Evolutionary conservation across 2,113 vertebrate genomes (phyloP).

Genomic region (Urocitellus parryii): DNA sequence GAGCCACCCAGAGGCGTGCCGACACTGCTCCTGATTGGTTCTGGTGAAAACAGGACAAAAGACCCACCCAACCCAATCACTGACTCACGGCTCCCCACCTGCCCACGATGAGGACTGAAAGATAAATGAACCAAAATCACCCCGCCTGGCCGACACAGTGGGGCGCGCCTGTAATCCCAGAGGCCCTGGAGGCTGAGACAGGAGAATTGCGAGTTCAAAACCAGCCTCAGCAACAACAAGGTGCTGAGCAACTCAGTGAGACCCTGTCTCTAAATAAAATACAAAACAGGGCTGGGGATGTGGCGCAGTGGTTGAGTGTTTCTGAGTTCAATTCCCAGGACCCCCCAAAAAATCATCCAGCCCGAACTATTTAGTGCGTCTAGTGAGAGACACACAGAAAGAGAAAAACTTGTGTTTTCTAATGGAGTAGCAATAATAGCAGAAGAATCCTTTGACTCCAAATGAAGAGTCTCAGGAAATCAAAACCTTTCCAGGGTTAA

Average conservation of each 20-base stretch:
- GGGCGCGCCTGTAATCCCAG: no score
- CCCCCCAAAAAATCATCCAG: background rate
- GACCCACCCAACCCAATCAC: background rate
- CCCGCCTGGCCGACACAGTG: background rate
- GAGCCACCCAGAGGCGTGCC: background rate
- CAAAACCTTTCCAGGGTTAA: background rate
- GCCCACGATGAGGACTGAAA: background rate
- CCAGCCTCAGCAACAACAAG: no score
- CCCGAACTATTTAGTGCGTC: background rate
- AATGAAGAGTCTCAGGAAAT: background rate
- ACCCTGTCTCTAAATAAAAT: no score
- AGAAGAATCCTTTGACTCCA: background rate
- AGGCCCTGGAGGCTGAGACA: no score
- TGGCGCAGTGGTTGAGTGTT: no score
- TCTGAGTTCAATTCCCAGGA: no score
- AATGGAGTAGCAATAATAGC: background rate
- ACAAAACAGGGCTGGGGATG: no score
- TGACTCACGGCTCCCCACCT: background rate
- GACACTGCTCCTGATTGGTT: background rate
- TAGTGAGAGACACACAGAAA: background rate
- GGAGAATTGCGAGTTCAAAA: no score
- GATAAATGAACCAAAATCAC: slow-evolving; percentile 29
- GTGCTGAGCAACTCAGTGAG: no score
- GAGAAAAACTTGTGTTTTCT: background rate
- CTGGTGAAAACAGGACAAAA: background rate